Conservation (phyloP, 2,113 vertebrate genomes). For the Cephalophus harveyi region DNA sequence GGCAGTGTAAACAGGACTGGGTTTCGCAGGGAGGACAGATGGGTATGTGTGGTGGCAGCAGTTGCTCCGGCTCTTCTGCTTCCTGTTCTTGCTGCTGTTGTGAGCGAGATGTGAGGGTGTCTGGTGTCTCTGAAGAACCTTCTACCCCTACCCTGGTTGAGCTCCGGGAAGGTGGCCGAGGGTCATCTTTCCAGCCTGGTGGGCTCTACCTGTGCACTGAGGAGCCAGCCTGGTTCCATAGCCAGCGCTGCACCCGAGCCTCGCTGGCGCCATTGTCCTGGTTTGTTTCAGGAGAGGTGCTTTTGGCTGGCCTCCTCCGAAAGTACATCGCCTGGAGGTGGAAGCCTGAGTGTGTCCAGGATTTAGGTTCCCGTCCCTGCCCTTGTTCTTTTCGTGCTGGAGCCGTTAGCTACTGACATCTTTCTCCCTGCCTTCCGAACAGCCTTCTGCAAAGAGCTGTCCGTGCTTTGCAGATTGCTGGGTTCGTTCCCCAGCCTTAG, state of each 20-base stretch:
- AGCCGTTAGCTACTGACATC: not conserved
- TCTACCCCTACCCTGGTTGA: not conserved
- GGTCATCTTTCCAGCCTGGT: not conserved
- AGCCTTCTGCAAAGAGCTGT: not conserved
- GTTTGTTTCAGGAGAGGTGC: not conserved
- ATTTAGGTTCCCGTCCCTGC: not conserved
- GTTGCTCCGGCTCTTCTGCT: not conserved
- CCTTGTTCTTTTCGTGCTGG: not conserved
- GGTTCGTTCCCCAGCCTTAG: not conserved
- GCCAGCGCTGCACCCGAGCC: not conserved
- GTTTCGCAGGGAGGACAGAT: not conserved
- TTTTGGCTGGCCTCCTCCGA: not conserved
- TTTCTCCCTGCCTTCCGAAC: not conserved
- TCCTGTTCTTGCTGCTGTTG: not conserved
- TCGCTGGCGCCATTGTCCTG: too few species aligned
- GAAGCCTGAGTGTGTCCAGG: not conserved
- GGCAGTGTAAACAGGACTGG: not conserved
- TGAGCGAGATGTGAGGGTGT: not conserved
- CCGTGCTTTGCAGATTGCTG: not conserved
- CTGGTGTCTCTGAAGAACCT: not conserved
- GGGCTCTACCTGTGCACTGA: not conserved
- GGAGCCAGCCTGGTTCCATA: not conserved
- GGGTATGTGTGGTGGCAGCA: not conserved
- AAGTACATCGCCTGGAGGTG: not conserved
- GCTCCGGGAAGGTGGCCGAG: not conserved